Base-by-base conservation (phyloP, 2,797 vertebrate genomes). In the Spheniscus humboldti region DNA sequence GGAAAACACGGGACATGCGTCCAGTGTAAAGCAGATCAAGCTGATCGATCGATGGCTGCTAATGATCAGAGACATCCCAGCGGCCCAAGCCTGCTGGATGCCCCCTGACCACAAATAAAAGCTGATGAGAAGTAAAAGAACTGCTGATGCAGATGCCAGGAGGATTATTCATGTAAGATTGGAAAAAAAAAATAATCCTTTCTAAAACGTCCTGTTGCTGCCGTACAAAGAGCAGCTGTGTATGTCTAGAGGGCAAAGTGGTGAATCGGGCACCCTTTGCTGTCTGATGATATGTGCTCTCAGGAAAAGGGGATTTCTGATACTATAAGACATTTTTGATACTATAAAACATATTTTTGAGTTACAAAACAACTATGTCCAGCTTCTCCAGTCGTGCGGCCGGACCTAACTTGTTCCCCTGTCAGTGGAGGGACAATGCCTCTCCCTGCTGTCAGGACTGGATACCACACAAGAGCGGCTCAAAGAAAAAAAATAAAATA, bases 1-100 rank as follows among this genome's bases (percentile, higher is more conserved):
- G 39, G 30, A 15, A 16, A 53, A 15, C 30, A 6, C 4, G 1
- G 35, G 14, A 0, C 1, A 0, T 5, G 31, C 0, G 4, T 11
- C 10, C 45, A 0, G 28, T 1, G 3, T 8, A 10, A 18, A 5
- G 17, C 13, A 4, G 45, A 6, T 37, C 13, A 0, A 17, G 25
- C 2, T 11, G 53, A 3, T 5, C 1, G 3, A 3, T 16, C 2
- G 3, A 1, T 43, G 47, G 53, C 30, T 2, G 0, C 24, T 27
- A 2, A 6, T 7, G 41, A 2, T 7, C 8, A 5, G 20, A 18
- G 37, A 10, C 9, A 6, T 9, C 11, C 24, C 76, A 25, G 56
- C 4, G 1, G 60, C 67, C 11, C 27, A 8, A 13, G 69, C 25
- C n/a, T 53, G 24, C 35, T 28, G 27, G 4, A 1, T 71, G 15